These are phyloP conservation scores for Amblyteles armatorius DNA, from an alignment of 2,888 invertebrate species.

Conservation along the genomic window DNA sequence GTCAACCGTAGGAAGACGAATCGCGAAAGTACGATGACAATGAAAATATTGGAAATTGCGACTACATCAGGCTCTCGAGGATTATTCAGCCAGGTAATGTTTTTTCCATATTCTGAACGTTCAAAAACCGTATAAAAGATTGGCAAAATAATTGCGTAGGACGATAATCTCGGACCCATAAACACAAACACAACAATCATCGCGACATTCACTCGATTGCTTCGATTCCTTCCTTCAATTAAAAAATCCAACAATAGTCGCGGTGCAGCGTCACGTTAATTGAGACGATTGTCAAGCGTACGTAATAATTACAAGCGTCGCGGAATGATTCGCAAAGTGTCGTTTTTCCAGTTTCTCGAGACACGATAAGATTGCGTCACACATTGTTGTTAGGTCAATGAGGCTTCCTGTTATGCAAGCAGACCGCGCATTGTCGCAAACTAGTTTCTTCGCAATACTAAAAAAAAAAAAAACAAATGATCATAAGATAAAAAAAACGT, in stretches of 20 bases:
- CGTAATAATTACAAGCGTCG: constrained; percentile 6
- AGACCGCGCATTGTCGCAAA: not conserved
- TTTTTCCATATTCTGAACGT: too few species aligned
- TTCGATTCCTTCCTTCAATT: not conserved
- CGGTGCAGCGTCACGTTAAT: not conserved
- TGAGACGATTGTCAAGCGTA: not conserved
- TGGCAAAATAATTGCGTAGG: not conserved
- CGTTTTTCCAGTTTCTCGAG: constrained; percentile 9
- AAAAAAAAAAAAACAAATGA: constrained; percentile 8
- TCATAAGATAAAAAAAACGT: constrained; percentile 2
- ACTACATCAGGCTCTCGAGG: too few species aligned
- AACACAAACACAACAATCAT: not conserved
- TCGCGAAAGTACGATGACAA: too few species aligned
- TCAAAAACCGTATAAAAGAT: not conserved
- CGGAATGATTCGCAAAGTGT: constrained; percentile 34
- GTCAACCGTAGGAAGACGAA: too few species aligned
- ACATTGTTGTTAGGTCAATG: not conserved
- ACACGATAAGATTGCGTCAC: constrained; percentile 22
- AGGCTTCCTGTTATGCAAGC: constrained; percentile 20
- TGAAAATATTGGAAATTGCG: too few species aligned
- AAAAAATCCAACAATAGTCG: not conserved
- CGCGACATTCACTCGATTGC: not conserved
- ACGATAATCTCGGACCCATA: not conserved
- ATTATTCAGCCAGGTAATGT: too few species aligned
- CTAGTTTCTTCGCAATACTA: not conserved